Conservation (phyloP, 1,140 invertebrate species). For the Ceratoteleas bidentatus region DNA sequence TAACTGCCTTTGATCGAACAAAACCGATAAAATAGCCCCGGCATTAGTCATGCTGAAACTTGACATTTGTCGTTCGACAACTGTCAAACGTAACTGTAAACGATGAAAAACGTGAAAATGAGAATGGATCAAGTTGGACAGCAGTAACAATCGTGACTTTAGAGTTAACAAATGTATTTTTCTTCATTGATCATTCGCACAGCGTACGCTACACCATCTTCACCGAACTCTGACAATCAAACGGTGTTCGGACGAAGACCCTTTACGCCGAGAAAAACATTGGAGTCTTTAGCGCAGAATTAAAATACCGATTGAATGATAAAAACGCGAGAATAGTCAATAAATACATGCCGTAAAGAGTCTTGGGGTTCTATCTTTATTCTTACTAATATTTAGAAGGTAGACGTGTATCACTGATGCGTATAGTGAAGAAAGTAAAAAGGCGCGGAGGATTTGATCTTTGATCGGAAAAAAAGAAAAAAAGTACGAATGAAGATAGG, state of each 20-base stretch:
- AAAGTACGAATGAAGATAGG: constrained; percentile 53
- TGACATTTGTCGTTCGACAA: neutral
- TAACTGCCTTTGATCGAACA: too few relatives aligned
- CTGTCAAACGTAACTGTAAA: constrained; percentile 8
- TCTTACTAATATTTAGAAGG: constrained; percentile 24
- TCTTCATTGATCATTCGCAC: constrained; percentile 54
- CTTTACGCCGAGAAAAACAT: constrained; percentile 37
- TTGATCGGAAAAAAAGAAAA: constrained; percentile 35
- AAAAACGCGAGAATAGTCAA: constrained; percentile 23
- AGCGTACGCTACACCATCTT: constrained; percentile 58
- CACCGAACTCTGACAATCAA: constrained; percentile 59
- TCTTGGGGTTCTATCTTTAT: constrained; percentile 25
- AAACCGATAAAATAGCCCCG: too few relatives aligned
- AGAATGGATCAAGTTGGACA: constrained; percentile 37
- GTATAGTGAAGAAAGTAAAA: constrained; percentile 24
- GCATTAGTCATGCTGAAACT: too few relatives aligned
- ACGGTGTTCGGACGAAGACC: constrained; percentile 39
- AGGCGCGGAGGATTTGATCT: constrained; percentile 9
- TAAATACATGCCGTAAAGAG: constrained; percentile 45
- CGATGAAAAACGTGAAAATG: constrained; percentile 12
- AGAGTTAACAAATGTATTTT: constrained; percentile 61
- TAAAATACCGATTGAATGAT: constrained; percentile 33
- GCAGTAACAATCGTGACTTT: constrained; percentile 36
- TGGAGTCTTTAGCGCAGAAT: constrained; percentile 27
- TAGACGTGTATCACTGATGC: constrained; percentile 30